Base-by-base conservation (phyloP, 2,113 vertebrate species). In the Thinocorus orbignyianus region DNA sequence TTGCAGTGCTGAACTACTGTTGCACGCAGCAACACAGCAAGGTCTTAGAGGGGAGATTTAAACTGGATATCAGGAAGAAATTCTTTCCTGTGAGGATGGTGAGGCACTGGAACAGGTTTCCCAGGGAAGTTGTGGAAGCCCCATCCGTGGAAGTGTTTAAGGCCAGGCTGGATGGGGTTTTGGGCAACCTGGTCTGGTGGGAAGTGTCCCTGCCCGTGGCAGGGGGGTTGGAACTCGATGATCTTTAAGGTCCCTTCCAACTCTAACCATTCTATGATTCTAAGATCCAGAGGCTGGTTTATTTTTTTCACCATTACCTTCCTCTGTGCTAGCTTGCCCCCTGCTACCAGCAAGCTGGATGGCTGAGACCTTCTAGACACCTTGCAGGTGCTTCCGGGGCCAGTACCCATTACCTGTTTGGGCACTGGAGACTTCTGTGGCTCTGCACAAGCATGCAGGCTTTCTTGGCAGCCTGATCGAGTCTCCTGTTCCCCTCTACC, bases 321-420 rank as follows among this genome's bases (percentile, higher is more conserved):
- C 6, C 49, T 66, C 31, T 7, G 0, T 19, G 20, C 10, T 48
- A 65, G 6, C 24, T 90, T 87, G 35, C 24, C 13, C 24, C 49
- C 2, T 25, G 15, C 51, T 66, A 52, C 49, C 37, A 44, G 28
- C 19, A 60, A 55, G 13, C 14, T 58, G 66, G 6, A 39, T 80
- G 46, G 1, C 30, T 73, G 42, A 44, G 14, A 79, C 20, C 39
- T 74, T 62, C 7, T 25, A 81, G 55, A 41, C 1, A 25, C 22
- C 12, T 73, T 70, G 20, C 30, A 70, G 60, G 9, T 1, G 2
- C 20, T 58, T 74, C 55, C 70, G 39, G 25, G 46, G 4, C 13
- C 3, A 0, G 20, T 62, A 58, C 6, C 3, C 0, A 4, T 28
- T 60, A 4, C 11, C 52, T 58, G 6, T 70, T 77, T 78, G 14